Conservation (phyloP, 1,140 invertebrate species). For the Cydia strobilella region DNA sequence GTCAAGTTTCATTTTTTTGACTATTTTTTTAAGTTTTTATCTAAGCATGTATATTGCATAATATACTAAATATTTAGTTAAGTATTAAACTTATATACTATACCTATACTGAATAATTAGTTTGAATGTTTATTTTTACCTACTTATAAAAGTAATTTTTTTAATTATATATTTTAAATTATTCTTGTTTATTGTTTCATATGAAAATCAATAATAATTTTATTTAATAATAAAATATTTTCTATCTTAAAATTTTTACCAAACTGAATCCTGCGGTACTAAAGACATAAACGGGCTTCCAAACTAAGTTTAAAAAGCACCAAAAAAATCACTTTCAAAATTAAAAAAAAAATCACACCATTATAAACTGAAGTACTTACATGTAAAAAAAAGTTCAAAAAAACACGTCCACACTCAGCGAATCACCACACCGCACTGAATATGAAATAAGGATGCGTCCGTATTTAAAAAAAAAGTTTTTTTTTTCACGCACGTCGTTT, state of each 20-base stretch:
- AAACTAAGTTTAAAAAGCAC: not conserved
- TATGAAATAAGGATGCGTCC: constrained; percentile 13
- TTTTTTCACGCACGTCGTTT: constrained; percentile 9
- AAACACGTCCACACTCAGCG: constrained; percentile 41
- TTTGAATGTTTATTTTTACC: too few relatives aligned
- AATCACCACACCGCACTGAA: constrained; percentile 35
- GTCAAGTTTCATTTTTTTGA: too few relatives aligned
- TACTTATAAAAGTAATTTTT: too few relatives aligned
- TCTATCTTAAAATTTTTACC: not conserved
- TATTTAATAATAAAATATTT: too few relatives aligned
- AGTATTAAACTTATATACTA: too few relatives aligned
- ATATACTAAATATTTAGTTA: too few relatives aligned
- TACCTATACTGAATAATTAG: too few relatives aligned
- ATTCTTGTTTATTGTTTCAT: too few relatives aligned
- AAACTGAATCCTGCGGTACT: not conserved
- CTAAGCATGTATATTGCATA: too few relatives aligned
- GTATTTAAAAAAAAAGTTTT: constrained; percentile 15
- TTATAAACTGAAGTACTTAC: constrained; percentile 34
- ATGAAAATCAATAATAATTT: too few relatives aligned
- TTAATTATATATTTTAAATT: too few relatives aligned
- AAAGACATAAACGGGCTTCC: constrained; percentile 35
- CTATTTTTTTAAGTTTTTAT: too few relatives aligned
- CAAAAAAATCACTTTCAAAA: constrained; percentile 33
- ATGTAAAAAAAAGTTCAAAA: constrained; percentile 15
- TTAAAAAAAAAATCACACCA: constrained; percentile 36